These are phyloP conservation scores for Lithodes maja DNA, from an alignment of 2,888 invertebrate genomes.

Conservation along the genomic window DNA sequence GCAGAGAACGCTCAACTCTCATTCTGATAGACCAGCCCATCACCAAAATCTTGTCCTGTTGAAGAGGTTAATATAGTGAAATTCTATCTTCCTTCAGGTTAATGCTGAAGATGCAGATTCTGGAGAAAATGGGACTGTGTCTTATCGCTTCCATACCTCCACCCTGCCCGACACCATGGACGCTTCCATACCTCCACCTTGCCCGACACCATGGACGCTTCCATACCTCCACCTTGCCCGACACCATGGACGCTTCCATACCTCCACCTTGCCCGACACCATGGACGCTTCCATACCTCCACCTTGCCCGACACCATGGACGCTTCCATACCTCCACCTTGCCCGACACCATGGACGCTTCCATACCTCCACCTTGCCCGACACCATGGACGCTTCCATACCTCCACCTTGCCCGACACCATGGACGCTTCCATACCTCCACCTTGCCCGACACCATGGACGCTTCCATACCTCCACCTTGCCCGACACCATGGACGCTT, in stretches of 20 bases:
- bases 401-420: constrained; percentile 47
- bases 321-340: constrained; percentile 37
- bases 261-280: constrained; percentile 47
- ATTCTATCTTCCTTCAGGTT: constrained; percentile 75
- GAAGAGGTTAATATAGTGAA: constrained; percentile 72
- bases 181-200: constrained; percentile 37
- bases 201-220: constrained; percentile 43
- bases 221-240: constrained; percentile 41
- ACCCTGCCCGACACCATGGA: constrained; percentile 46
- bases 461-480: constrained; percentile 37
- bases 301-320: constrained; percentile 46
- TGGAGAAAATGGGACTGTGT: constrained; percentile 95
- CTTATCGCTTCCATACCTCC: constrained; percentile 83
- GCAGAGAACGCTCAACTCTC: no score
- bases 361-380: constrained; percentile 41
- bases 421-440: constrained; percentile 32
- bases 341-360: constrained; percentile 43
- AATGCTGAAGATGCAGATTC: constrained; percentile 92
- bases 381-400: constrained; percentile 30
- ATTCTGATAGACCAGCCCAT: no score
- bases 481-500: constrained; percentile 43
- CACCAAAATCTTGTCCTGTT: no score
- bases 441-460: constrained; percentile 46
- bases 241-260: constrained; percentile 30
- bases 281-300: constrained; percentile 32